Percentiles rank a stretch among this genome's conserved stretches.
These are phyloP conservation scores for Sylvia atricapilla DNA, from an alignment of 2,113 vertebrate genomes.

Conservation along the genomic window DNA sequence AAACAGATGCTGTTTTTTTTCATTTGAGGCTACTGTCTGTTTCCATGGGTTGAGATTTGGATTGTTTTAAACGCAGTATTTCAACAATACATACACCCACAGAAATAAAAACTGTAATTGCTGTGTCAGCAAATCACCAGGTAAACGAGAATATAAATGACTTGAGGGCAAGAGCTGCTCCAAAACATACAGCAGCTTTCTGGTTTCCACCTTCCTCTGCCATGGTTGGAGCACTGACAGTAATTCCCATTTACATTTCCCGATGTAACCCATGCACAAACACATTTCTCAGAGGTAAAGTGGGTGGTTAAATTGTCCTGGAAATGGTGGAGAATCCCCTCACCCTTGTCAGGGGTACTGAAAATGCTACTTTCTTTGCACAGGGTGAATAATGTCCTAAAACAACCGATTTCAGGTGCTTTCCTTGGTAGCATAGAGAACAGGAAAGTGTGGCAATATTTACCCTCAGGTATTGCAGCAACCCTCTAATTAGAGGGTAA, in stretches of 20 bases:
- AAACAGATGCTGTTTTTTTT: not conserved
- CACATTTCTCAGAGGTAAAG: not conserved
- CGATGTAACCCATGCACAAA: not conserved
- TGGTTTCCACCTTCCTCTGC: not conserved
- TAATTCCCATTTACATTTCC: not conserved
- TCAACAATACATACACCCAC: not conserved
- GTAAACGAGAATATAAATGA: not conserved
- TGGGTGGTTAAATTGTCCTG: not conserved
- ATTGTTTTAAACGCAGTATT: not conserved
- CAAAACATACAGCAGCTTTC: not conserved
- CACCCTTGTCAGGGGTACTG: not conserved
- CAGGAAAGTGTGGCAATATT: not conserved
- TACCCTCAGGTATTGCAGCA: not conserved
- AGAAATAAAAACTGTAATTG: not conserved
- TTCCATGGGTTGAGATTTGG: not conserved
- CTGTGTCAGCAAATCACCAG: not conserved
- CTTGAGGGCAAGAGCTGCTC: not conserved
- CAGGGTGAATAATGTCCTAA: not conserved
- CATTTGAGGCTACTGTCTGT: not conserved
- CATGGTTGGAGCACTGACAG: not conserved
- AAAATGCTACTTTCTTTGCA: not conserved
- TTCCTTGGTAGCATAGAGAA: not conserved
- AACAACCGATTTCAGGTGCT: not conserved
- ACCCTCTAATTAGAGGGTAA: not conserved
- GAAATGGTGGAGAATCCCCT: not conserved